phyloP scores from a whole-genome alignment of 2,888 invertebrate genomes.

The Lasioglossum vierecki region DNA sequence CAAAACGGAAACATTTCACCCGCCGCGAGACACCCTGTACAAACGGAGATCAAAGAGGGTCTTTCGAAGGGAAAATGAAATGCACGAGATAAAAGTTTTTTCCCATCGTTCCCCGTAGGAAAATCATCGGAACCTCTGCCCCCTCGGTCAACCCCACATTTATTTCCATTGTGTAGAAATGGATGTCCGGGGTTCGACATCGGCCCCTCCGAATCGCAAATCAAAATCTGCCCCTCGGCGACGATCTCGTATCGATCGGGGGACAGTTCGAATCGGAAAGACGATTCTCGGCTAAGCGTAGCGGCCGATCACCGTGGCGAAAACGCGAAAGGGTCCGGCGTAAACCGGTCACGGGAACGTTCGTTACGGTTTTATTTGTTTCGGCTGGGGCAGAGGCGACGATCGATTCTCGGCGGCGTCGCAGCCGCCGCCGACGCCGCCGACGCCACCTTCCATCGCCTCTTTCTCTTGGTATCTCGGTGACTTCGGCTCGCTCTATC shows the following conservation, averaged over 20 bases:
- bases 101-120: neutral
- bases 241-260: conserved; percentile 13
- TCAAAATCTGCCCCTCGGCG: conserved; percentile 24
- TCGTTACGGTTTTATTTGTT: conserved; percentile 71
- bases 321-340: conserved; percentile 23
- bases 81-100: neutral
- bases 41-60: neutral
- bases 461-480: conserved; percentile 70
- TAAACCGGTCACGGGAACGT: conserved; percentile 60
- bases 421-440: conserved; percentile 42
- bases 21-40: neutral
- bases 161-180: neutral
- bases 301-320: conserved; percentile 7
- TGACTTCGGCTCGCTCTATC: conserved; percentile 68
- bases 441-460: conserved; percentile 45
- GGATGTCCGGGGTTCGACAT: neutral
- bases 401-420: conserved; percentile 67
- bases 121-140: neutral
- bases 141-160: neutral
- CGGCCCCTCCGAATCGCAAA: conserved; percentile 21
- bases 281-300: neutral
- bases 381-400: conserved; percentile 59
- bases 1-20: neutral
- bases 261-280: neutral
- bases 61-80: neutral